Base-by-base conservation (phyloP, 2,113 vertebrate species). In the Potamarius usumacintae region DNA sequence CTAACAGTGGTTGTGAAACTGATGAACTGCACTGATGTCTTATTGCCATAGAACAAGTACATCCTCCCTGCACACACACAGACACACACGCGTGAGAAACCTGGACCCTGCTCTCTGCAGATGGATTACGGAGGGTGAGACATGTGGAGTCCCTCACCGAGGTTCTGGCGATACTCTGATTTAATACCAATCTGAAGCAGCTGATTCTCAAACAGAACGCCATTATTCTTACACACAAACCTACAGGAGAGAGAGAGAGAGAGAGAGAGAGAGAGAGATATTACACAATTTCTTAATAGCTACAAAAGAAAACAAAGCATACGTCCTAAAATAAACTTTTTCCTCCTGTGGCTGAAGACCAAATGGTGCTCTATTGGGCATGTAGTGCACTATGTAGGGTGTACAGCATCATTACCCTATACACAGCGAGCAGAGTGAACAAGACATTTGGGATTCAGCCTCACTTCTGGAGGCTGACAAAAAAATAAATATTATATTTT, bases 161-260 rank as follows among this genome's bases (percentile, higher is more conserved):
- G 93, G 86, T 98, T 98, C 95, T 98, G 97, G 84, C 97, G 96
- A 91, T 98, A 98, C 92, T 98, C 97, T 0, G 97, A 98, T 92
- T 98, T 98, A 85, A 97, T 97, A 52, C 97, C 97, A 0, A 98
- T 98, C 93, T 98, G 97, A 76, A 98, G 92, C 83, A 98, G 95
- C 89, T 98, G 97, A 91, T 98, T 98, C 94, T 98, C 97, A 92
- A 98, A 98, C 83, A 98, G 94, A 89, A 98, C 97, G 0, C 97
- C 97, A 0, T 97, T 98, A 90, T 98, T 98, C 95, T 97, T 98
- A 92, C 97, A 98, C 83, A 98, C 97, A 89, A 98, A 98, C 94
- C 97, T 98, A 48, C 65, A 27, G 42, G 55, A 0, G 17, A 69
- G 34, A n/a, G 89, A 15, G 80, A 88, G 10, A 74, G 77, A 82